Evolutionary conservation across 2,113 vertebrate species (phyloP), one percentile per base, ranked within the genome.

Genomic region (Cyprinus carpio): DNA sequence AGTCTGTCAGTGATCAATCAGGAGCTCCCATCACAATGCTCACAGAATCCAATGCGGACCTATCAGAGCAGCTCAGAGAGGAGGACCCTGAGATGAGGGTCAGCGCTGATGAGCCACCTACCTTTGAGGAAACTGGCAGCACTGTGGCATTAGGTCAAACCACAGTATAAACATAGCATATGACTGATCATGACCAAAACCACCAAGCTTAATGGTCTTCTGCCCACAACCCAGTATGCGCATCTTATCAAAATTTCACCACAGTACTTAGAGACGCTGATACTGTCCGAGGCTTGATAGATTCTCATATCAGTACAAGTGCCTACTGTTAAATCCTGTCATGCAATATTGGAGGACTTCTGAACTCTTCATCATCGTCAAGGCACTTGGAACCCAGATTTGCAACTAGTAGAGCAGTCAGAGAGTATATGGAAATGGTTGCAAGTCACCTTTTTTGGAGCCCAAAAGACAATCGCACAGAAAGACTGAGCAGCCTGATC

Each of bases 41-140:
- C 62, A 23, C 54, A 65, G 85, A 88, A 4, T 46, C 25, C 49
- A 64, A 23, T 12, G 51, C 7, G 67, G 83, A 78, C 16, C n/a
- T 37, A 31, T 56, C 72, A 15, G 91, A 84, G 6, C 89, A 89
- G 25, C 82, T 81, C n/a, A 90, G 89, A 71, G 84, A 71, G 64
- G 90, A 89, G 6, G 85, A 94, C 7, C 85, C 88, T 43, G 87
- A 89, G 62, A 88, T 80, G 46, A 62, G 67, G 83, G 83, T 91
- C 79, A 69, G 43, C 37, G 23, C 6, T 16, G 62, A 79, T 46
- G 46, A 72, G n/a, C 77, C 49, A 25, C 77, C 78, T 60, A 37
- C 37, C 40, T 51, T 54, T 23, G 85, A 87, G 49, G 78, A 84
- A 46, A 23, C 49, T 6, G 90, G 87, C 37, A 82, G 64, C 65